Evolutionary conservation across 1,140 invertebrate species (phyloP).

Genomic region (Drosophila cardini): DNA sequence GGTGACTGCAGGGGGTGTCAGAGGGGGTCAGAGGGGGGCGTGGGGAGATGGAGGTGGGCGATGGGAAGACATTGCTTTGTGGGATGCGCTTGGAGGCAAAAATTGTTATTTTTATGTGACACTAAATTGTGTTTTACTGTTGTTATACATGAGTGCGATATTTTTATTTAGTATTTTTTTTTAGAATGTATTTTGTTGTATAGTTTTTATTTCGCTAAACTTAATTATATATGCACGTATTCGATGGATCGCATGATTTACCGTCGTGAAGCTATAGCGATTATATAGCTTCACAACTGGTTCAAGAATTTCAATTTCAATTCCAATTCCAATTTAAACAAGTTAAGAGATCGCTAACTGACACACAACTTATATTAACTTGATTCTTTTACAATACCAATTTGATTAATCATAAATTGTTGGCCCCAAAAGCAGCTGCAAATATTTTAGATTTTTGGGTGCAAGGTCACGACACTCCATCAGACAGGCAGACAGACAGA

Average conservation of each 20-base stretch:
- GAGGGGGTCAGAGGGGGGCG: background rate
- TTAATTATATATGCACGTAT: constrained; percentile 75
- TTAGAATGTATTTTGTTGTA: constrained; percentile 54
- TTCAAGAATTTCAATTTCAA: constrained; percentile 43
- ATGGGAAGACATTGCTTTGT: background rate
- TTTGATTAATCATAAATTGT: background rate
- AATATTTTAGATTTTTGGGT: background rate
- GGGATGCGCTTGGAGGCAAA: constrained; percentile 4
- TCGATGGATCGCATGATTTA: constrained; percentile 39
- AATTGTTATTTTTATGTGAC: constrained; percentile 61
- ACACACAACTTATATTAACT: no score
- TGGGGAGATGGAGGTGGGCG: no score
- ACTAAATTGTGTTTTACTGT: constrained; percentile 71
- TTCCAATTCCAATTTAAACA: no score
- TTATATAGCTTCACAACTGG: constrained; percentile 23
- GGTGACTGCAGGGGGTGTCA: background rate
- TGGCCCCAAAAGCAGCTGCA: background rate
- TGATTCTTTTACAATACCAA: background rate
- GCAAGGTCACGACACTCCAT: constrained; percentile 51
- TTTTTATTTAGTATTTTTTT: constrained; percentile 8
- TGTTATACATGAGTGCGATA: constrained; percentile 13
- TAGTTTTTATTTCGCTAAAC: constrained; percentile 26
- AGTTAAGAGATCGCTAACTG: background rate
- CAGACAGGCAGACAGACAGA: constrained; percentile 24
- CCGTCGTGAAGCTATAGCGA: constrained; percentile 21